A percentile compares a stretch with the other conserved stretches of the same genome.
Evolutionary conservation across 1,140 invertebrate species (phyloP).

Genomic region (Steinernema feltiae): DNA sequence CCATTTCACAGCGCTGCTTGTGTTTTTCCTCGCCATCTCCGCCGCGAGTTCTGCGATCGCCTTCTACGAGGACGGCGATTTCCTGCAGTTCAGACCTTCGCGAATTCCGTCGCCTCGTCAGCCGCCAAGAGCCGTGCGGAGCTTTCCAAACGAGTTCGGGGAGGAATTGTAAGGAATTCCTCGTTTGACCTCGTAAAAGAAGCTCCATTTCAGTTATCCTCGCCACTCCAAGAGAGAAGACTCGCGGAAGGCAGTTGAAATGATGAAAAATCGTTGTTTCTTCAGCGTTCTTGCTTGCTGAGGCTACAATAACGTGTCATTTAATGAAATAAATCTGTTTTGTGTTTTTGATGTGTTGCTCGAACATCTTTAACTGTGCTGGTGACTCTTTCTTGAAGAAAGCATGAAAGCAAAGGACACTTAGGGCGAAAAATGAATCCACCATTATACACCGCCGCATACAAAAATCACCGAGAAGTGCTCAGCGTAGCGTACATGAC

Average conservation of each 20-base stretch:
- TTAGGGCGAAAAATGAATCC: no score
- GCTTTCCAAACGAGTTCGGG: no score
- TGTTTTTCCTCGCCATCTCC: not conserved
- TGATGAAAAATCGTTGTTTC: not conserved
- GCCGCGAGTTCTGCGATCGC: not conserved
- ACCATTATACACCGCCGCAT: no score
- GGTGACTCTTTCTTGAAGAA: no score
- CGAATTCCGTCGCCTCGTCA: not conserved
- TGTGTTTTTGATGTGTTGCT: no score
- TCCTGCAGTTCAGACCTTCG: not conserved
- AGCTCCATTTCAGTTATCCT: not conserved
- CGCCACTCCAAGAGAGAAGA: not conserved
- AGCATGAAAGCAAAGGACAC: no score
- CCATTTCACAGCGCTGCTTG: not conserved
- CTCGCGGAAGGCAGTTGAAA: not conserved
- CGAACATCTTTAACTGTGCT: no score
- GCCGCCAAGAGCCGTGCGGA: not conserved
- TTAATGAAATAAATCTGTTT: no score
- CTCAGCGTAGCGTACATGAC: no score
- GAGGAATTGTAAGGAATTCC: no score
- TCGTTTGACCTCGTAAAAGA: no score
- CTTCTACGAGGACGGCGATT: conserved; percentile 8
- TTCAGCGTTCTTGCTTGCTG: not conserved
- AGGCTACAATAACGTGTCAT: not conserved
- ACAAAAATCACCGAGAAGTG: no score